Percentiles rank a stretch among this genome's conserved stretches.
Evolutionary conservation across 2,888 invertebrate genomes (phyloP).

Genomic region (Tachystola acroxantha): DNA sequence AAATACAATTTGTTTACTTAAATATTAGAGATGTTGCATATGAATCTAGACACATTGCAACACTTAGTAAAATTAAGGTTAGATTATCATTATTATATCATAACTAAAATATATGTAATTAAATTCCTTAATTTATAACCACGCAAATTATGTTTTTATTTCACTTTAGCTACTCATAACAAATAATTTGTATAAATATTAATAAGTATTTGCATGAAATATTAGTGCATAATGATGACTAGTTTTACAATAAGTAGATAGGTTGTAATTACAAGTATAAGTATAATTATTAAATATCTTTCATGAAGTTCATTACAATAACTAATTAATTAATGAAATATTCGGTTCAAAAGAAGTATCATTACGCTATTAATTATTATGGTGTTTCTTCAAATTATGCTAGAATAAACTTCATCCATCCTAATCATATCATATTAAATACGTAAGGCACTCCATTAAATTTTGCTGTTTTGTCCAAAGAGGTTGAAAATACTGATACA

Average conservation of each 20-base stretch:
- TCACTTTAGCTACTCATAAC: background rate
- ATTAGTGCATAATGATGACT: slow-evolving; percentile 43
- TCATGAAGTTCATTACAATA: slow-evolving; percentile 57
- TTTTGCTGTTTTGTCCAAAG: slow-evolving; percentile 71
- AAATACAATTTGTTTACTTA: no score
- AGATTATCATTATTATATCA: no score
- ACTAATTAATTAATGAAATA: slow-evolving; percentile 57
- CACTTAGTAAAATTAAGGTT: no score
- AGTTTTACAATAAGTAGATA: no score
- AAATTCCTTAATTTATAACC: background rate
- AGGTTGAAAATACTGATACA: slow-evolving; percentile 57
- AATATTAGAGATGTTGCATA: no score
- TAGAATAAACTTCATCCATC: slow-evolving; percentile 74
- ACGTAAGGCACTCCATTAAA: slow-evolving; percentile 79
- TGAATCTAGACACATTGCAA: no score
- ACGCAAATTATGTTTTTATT: no score
- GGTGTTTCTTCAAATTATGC: slow-evolving; percentile 77
- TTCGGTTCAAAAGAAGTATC: slow-evolving; percentile 59
- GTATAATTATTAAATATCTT: slow-evolving; percentile 49
- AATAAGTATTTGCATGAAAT: slow-evolving; percentile 2
- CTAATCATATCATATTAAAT: slow-evolving; percentile 74
- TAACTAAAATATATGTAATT: no score
- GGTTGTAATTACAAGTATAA: slow-evolving; percentile 15
- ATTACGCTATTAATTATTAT: slow-evolving; percentile 70
- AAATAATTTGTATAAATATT: slow-evolving; percentile 1